Percentiles rank a stretch among this genome's conserved stretches.
phyloP scores from a whole-genome alignment of 2,797 vertebrate genomes.

The Atherinosoma microstoma region DNA sequence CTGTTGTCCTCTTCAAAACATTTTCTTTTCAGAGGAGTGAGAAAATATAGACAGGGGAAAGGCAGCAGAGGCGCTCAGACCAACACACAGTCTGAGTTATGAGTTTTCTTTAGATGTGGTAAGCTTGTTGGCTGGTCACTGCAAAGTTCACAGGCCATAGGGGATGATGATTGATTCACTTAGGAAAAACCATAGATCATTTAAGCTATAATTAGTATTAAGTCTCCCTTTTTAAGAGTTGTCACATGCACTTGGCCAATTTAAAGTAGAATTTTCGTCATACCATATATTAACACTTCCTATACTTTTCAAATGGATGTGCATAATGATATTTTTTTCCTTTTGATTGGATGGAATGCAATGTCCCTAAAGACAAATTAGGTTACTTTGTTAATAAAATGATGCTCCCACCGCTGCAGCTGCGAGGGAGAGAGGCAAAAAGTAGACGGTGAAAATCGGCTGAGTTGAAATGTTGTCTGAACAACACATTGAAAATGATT shows the following conservation, averaged over 20 bases:
- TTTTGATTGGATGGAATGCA: not conserved
- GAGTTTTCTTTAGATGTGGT: not conserved
- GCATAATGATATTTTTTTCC: not conserved
- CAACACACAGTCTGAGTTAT: not conserved
- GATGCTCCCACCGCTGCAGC: not conserved
- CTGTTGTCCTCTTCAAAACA: constrained; percentile 63
- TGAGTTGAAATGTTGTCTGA: too few relatives aligned
- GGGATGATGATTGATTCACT: not conserved
- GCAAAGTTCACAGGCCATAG: not conserved
- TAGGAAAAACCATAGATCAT: not conserved
- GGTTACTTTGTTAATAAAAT: not conserved
- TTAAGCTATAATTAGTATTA: not conserved
- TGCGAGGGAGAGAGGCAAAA: too few relatives aligned
- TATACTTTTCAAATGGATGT: too few relatives aligned
- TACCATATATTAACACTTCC: not conserved
- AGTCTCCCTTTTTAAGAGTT: not conserved
- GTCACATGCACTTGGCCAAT: not conserved
- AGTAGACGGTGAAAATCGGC: too few relatives aligned
- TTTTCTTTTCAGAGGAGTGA: constrained; percentile 56
- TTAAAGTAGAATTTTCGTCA: not conserved
- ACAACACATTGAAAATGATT: too few relatives aligned
- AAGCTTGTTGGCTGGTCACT: not conserved
- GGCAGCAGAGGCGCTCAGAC: constrained; percentile 12
- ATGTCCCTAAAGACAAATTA: not conserved
- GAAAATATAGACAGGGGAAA: constrained; percentile 38